phyloP scores from a whole-genome alignment of 2,888 invertebrate genomes.

The Alcis repandata region DNA sequence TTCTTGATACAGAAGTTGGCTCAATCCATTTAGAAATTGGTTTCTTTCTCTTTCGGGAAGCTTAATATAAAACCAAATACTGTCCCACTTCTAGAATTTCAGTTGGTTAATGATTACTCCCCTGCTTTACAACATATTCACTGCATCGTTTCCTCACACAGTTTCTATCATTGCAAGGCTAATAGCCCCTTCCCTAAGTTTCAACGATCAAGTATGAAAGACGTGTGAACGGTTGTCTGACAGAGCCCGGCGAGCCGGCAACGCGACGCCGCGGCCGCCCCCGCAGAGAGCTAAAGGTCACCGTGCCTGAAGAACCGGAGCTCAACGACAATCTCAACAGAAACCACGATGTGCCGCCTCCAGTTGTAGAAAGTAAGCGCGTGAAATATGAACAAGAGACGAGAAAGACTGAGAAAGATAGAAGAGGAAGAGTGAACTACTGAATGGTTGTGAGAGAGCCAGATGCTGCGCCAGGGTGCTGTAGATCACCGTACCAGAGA shows the following conservation, averaged over 20 bases:
- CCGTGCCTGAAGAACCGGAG: slow-evolving; percentile 27
- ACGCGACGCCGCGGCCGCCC: slow-evolving; percentile 30
- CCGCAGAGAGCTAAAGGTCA: slow-evolving; percentile 32
- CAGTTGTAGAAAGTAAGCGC: slow-evolving; percentile 29
- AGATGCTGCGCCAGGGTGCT: no score
- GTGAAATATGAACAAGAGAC: background rate
- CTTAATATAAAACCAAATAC: no score
- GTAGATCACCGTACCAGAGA: no score
- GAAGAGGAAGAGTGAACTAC: no score
- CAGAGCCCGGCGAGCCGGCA: slow-evolving; percentile 33
- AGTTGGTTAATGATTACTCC: no score
- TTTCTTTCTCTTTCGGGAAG: no score
- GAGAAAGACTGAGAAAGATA: no score
- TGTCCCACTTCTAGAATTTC: no score
- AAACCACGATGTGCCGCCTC: slow-evolving; percentile 13
- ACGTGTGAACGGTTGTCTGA: slow-evolving; percentile 40
- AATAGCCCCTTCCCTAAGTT: background rate
- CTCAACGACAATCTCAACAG: slow-evolving; percentile 24
- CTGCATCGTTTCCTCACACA: no score
- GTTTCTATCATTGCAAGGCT: background rate
- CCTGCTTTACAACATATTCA: no score
- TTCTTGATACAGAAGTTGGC: no score
- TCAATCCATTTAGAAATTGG: no score
- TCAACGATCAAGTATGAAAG: slow-evolving; percentile 30
- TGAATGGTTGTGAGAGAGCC: background rate